Evolutionary conservation across 2,797 vertebrate genomes (phyloP).

Genomic region (Pelochelys cantorii): DNA sequence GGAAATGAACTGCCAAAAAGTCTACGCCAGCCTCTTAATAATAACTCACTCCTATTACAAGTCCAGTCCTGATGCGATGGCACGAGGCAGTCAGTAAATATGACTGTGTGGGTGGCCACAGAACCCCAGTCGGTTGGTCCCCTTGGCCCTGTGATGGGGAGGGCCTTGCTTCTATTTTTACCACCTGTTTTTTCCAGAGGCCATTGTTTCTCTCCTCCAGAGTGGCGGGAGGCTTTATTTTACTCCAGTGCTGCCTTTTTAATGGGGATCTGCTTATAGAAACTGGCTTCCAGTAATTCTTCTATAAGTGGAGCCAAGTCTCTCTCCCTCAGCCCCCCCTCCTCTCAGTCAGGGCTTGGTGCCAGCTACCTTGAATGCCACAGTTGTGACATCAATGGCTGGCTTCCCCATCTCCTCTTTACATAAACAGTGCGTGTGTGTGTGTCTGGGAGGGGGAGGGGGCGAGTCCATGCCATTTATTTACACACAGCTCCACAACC

Average conservation of each 20-base stretch:
- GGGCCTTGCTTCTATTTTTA: constrained; percentile 77
- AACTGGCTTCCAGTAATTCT: constrained; percentile 84
- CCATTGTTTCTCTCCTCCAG: constrained; percentile 76
- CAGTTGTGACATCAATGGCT: constrained; percentile 56
- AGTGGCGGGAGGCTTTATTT: constrained; percentile 62
- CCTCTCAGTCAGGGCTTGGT: constrained; percentile 15
- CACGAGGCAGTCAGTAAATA: not conserved
- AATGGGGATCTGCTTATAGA: constrained; percentile 82
- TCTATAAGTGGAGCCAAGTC: constrained; percentile 71
- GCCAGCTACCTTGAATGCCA: constrained; percentile 37
- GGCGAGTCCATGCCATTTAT: not conserved
- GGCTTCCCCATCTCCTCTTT: not conserved
- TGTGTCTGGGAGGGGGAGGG: not conserved
- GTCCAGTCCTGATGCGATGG: no score
- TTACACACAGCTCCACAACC: not conserved
- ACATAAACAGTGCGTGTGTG: not conserved
- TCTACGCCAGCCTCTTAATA: no score
- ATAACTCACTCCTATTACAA: not conserved
- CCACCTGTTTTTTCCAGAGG: constrained; percentile 62
- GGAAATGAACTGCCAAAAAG: not conserved
- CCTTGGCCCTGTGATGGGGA: not conserved
- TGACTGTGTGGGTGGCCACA: constrained; percentile 15
- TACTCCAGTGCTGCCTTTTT: constrained; percentile 56
- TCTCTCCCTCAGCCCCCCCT: constrained; percentile 63
- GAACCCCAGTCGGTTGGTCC: constrained; percentile 42